phyloP scores from a whole-genome alignment of 2,797 vertebrate species.

The Urosaurus nigricauda region DNA sequence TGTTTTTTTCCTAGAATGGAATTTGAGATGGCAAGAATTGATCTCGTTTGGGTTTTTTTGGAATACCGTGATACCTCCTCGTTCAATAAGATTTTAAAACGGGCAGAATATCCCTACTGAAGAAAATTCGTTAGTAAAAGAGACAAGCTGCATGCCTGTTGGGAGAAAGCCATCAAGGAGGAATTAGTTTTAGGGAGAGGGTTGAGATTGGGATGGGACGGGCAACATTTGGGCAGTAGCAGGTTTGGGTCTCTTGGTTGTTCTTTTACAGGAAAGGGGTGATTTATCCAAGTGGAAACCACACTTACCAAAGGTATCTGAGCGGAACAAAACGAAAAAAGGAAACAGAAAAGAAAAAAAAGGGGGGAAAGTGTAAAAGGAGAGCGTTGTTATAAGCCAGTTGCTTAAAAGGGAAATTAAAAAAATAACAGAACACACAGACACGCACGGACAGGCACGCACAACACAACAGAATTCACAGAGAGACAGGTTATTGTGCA shows the following conservation, averaged over 20 bases:
- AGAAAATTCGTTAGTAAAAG: constrained; percentile 76
- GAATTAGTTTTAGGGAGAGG: constrained; percentile 88
- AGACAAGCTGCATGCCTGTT: constrained; percentile 89
- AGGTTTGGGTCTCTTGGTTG: constrained; percentile 53
- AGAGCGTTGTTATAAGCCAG: constrained; percentile 66
- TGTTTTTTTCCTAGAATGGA: constrained; percentile 54
- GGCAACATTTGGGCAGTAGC: constrained; percentile 80
- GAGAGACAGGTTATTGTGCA: not conserved
- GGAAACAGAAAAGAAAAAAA: constrained; percentile 76
- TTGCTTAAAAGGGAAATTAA: constrained; percentile 64
- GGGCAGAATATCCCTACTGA: constrained; percentile 66
- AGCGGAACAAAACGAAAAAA: constrained; percentile 85
- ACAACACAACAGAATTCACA: constrained; percentile 4
- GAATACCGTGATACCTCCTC: constrained; percentile 61
- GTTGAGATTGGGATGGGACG: constrained; percentile 46
- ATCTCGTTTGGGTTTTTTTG: constrained; percentile 21
- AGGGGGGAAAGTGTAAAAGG: constrained; percentile 36
- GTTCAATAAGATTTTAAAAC: constrained; percentile 60
- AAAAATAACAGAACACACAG: constrained; percentile 22
- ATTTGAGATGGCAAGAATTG: no score
- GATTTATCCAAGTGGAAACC: constrained; percentile 66
- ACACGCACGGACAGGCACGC: not conserved
- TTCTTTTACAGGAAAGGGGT: constrained; percentile 10
- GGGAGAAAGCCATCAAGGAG: constrained; percentile 82
- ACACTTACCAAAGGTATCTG: constrained; percentile 99